Base-by-base conservation (phyloP, 2,888 invertebrate genomes). In the Megamerina dolium region DNA sequence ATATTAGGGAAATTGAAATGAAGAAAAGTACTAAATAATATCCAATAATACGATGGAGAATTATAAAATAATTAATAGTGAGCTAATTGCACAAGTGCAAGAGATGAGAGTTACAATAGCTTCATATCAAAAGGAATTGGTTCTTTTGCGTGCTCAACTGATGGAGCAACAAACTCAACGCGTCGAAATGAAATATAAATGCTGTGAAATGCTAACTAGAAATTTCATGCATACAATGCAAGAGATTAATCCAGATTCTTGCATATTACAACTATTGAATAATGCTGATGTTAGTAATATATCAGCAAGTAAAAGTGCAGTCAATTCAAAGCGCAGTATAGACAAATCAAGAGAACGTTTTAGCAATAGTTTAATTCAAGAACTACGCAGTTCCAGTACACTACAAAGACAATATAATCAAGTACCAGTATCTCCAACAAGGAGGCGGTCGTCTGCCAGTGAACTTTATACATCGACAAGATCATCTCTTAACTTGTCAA, bases 11-110 rank as follows among this genome's bases (percentile, higher is more conserved):
- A n/a, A n/a, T n/a, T n/a, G n/a, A n/a, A n/a, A n/a, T n/a, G n/a
- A n/a, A n/a, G n/a, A n/a, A n/a, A n/a, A n/a, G n/a, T n/a, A n/a
- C n/a, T n/a, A n/a, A n/a, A n/a, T n/a, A n/a, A n/a, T n/a, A n/a
- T n/a, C n/a, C n/a, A n/a, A n/a, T n/a, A n/a, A n/a, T 17, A n/a
- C 16, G 26, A 60, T 60, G 57, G 58, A 52, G 3, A 30, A 49
- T 9, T 58, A 58, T 21, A 54, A 51, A 26, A 14, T 41, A 5
- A 20, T 58, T 9, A 59, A 59, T 32, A 53, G 45, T n/a, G 54
- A 55, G 14, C 41, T 59, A 21, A 44, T 45, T 1, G 37, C 27
- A 5, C n/a, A 30, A 19, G 35, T 38, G 26, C 52, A 45, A 37
- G 43, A 33, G 16, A 33, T 52, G 34, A 50, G 47, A 39, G 13